These are phyloP conservation scores for Prionace glauca DNA, from an alignment of 2,797 vertebrate genomes.

Conservation along the genomic window DNA sequence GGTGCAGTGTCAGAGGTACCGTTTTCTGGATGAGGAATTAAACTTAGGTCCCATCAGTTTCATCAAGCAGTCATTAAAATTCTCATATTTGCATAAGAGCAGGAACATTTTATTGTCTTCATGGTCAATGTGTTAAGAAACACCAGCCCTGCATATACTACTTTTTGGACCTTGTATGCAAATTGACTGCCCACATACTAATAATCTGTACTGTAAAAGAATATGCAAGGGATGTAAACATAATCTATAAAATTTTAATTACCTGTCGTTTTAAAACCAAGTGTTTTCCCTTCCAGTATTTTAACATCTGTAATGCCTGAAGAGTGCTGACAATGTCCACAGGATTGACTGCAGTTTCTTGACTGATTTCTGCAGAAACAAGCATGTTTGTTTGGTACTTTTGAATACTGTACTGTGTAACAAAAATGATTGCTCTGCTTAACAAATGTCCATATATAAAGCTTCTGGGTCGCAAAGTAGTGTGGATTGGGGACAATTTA, in stretches of 20 bases:
- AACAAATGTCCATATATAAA: not conserved
- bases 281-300: constrained; percentile 98
- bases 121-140: not conserved
- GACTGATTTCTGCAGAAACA: constrained; percentile 80
- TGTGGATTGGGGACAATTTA: not conserved
- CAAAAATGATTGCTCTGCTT: not conserved
- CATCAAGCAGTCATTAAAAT: not conserved
- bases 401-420: not conserved
- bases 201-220: not conserved
- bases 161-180: not conserved
- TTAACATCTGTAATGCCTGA: constrained; percentile 98
- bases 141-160: not conserved
- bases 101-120: not conserved
- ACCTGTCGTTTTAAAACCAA: constrained; percentile 96
- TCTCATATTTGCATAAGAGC: not conserved
- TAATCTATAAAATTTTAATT: constrained; percentile 29
- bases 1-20: not conserved
- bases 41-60: not conserved
- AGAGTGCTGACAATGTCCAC: constrained; percentile 98
- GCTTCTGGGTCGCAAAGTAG: not conserved
- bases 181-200: not conserved
- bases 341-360: constrained; percentile 95
- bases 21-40: not conserved
- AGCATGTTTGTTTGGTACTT: not conserved
- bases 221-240: not conserved